Conservation (phyloP, 2,113 vertebrate species). For the Proteles cristata region DNA sequence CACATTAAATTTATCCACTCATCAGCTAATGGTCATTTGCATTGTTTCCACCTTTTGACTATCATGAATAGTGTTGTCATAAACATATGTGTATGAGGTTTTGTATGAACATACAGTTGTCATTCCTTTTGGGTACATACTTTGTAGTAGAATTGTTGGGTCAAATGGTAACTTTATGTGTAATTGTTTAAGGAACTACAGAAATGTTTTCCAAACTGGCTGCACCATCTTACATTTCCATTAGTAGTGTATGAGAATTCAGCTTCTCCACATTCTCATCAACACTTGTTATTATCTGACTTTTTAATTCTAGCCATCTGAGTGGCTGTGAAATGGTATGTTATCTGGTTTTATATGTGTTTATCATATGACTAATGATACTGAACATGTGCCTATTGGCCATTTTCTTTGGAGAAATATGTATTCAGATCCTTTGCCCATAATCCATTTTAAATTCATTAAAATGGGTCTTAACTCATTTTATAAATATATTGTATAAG, state of each 20-base stretch:
- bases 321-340: neutral
- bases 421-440: neutral
- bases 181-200: neutral
- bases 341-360: neutral
- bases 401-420: neutral
- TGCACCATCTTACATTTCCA: neutral
- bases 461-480: neutral
- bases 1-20: neutral
- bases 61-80: neutral
- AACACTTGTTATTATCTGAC: neutral
- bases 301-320: neutral
- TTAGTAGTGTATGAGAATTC: neutral
- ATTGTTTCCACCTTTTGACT: neutral
- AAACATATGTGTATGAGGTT: neutral
- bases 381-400: neutral
- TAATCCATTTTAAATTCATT: neutral
- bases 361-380: neutral
- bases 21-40: neutral
- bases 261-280: neutral
- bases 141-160: neutral
- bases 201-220: neutral
- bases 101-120: neutral
- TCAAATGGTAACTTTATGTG: neutral
- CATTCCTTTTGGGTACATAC: neutral
- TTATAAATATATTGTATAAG: neutral